Evolutionary conservation across 2,113 vertebrate genomes (phyloP).

Genomic region (Dermatemys mawii): DNA sequence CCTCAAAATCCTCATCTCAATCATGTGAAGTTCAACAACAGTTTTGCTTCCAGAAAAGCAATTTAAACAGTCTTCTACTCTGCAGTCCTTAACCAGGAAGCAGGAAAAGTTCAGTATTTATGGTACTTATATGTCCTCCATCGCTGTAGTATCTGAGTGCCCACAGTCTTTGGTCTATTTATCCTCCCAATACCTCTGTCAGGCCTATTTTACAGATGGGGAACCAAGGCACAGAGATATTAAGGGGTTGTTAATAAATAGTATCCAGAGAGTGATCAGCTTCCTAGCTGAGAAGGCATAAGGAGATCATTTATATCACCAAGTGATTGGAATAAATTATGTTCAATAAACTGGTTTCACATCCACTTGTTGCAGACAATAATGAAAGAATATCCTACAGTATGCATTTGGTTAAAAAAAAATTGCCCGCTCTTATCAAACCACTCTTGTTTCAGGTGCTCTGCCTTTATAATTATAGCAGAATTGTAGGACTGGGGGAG

Average conservation of each 20-base stretch:
- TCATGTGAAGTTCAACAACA: neutral
- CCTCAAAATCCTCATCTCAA: neutral
- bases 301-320: neutral
- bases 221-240: neutral
- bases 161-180: neutral
- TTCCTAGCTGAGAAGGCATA: neutral
- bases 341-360: conserved; percentile 19
- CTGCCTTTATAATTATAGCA: neutral
- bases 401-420: neutral
- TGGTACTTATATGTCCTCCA: neutral
- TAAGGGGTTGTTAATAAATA: neutral
- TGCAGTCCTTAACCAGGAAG: neutral
- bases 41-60: neutral
- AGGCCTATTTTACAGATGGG: neutral
- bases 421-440: neutral
- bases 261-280: neutral
- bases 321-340: conserved; percentile 25
- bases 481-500: neutral
- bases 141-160: neutral
- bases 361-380: neutral
- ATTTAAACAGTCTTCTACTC: neutral
- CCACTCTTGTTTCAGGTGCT: neutral
- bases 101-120: neutral
- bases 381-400: neutral
- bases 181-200: neutral